A percentile compares a stretch with the other conserved stretches of the same genome.
phyloP scores from a whole-genome alignment of 2,888 invertebrate genomes.

The Alloplasta piceator region DNA sequence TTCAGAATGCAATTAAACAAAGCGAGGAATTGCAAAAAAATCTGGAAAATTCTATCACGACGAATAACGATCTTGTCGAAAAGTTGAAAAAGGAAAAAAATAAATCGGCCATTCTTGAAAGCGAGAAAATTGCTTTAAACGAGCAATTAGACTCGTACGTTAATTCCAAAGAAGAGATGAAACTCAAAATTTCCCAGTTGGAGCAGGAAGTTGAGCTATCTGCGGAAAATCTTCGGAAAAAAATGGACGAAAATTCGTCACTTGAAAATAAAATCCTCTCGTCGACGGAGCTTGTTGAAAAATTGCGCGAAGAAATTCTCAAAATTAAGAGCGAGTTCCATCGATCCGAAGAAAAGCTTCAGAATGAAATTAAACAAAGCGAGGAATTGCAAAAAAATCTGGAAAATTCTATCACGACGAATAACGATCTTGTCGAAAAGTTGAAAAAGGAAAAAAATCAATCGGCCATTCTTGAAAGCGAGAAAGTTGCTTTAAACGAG shows the following conservation, averaged over 20 bases:
- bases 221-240: no score
- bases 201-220: slow-evolving; percentile 35
- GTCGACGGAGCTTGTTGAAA: no score
- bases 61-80: background rate
- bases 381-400: background rate
- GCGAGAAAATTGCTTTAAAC: slow-evolving; percentile 32
- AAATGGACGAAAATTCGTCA: no score
- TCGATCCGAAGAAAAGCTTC: background rate
- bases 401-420: background rate
- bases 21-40: slow-evolving; percentile 6
- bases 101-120: background rate
- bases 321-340: no score
- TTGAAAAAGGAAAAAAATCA: background rate
- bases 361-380: background rate
- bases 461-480: background rate
- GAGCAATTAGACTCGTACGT: slow-evolving; percentile 35
- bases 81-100: slow-evolving; percentile 9
- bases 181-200: slow-evolving; percentile 36
- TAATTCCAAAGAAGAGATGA: slow-evolving; percentile 2
- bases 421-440: slow-evolving; percentile 7
- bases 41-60: background rate
- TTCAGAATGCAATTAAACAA: background rate
- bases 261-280: no score
- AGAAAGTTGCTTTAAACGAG: slow-evolving; percentile 32
- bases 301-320: no score